Base-by-base conservation (phyloP, 2,113 vertebrate genomes). In the Lepisosteus osseus region DNA sequence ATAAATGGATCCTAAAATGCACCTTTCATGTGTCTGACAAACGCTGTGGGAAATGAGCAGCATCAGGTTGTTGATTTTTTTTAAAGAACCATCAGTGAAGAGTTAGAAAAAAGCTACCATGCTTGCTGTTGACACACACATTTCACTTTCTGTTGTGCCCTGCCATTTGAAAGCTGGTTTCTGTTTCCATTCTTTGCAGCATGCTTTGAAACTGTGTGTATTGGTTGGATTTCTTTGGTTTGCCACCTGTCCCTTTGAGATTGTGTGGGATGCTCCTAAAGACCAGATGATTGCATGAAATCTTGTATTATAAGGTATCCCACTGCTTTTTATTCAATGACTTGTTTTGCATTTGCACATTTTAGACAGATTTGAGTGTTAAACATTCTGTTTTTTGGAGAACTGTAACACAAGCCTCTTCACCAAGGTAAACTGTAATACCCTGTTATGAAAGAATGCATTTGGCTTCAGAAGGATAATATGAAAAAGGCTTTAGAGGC, bases 201-300 rank as follows among this genome's bases (percentile, higher is more conserved):
- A 59, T 59, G 57, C 11, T 59, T 59, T 59, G 29, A 15, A 59
- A 14, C 57, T 59, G 57, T 59, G 57, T 59, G 57, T 59, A 13
- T 59, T 59, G 12, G 11, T 59, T 59, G 57, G 57, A 59, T 59
- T 11, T 13, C 12, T 59, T 59, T 59, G 57, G 3, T 59, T 59
- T 59, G 4, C 5, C 57, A 59, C 14, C 57, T 12, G 7, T n/a
- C 56, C 56, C 7, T 4, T 13, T 14, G 56, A n/a, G 11, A 12
- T 59, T 59, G 11, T 59, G 56, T 59, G n/a, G 56, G 56, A 59
- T n/a, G 11, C 3, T 59, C 11, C 56, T 12, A 14, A 12, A 59
- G 56, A 59, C 56, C 7, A 59, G 56, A 59, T 59, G 56, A 59
- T 59, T 59, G 56, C 56, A 59, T 59, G 56, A 59, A 59, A 59